Percentiles rank a stretch among this genome's conserved stretches.
Evolutionary conservation across 2,113 vertebrate genomes (phyloP).

Genomic region (Calonectris borealis): DNA sequence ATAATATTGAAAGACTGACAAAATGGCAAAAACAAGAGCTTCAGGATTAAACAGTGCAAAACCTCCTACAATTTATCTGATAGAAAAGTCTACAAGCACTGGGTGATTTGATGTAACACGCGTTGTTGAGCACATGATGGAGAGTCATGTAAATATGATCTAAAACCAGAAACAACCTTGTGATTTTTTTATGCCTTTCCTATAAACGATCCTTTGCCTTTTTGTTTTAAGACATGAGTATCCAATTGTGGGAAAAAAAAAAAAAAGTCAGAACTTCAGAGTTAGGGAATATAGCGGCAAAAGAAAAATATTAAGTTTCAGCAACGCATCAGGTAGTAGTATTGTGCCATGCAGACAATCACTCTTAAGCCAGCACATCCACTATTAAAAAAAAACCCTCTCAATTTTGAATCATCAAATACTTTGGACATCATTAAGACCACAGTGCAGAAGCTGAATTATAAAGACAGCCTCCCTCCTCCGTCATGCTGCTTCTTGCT

Average conservation of each 20-base stretch:
- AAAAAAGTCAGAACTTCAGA: neutral
- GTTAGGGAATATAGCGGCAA: neutral
- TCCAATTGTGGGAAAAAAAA: neutral
- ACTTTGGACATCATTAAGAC: neutral
- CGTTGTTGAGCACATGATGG: neutral
- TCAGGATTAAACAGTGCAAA: neutral
- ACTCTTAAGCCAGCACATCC: neutral
- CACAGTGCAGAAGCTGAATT: neutral
- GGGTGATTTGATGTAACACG: rapidly evolving
- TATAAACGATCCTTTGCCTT: neutral
- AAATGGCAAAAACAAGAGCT: neutral
- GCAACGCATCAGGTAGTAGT: neutral
- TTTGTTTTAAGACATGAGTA: neutral
- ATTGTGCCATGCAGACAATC: neutral
- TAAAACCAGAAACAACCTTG: neutral
- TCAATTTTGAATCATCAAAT: neutral
- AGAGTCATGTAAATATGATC: neutral
- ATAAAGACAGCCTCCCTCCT: neutral
- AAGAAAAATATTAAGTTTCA: neutral
- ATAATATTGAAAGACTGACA: neutral
- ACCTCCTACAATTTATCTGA: neutral
- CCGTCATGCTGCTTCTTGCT: neutral
- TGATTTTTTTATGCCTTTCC: neutral
- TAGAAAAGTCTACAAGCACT: neutral
- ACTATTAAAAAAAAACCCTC: neutral